phyloP scores from a whole-genome alignment of 2,797 vertebrate genomes.

The Ctenochaetus hawaiiensis region DNA sequence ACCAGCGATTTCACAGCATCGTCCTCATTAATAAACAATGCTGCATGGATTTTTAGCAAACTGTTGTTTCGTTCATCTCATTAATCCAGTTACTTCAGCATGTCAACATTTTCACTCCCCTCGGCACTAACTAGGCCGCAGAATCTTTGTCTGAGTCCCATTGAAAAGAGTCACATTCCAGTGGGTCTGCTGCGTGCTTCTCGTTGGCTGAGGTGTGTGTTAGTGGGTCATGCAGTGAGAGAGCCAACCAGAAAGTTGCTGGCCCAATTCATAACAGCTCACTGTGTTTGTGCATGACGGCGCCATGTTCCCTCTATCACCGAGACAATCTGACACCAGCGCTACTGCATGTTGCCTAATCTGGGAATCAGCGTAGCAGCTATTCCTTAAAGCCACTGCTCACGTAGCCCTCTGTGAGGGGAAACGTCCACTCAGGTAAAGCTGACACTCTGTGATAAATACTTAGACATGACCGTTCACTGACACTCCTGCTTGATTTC shows the following conservation, averaged over 20 bases:
- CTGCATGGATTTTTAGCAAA: background rate
- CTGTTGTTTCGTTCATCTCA: background rate
- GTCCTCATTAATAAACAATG: background rate
- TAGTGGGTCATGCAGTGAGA: constrained; percentile 36
- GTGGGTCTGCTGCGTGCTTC: constrained; percentile 29
- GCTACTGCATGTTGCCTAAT: constrained; percentile 59
- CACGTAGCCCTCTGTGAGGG: background rate
- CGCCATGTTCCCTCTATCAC: constrained; percentile 68
- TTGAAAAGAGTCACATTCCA: constrained; percentile 46
- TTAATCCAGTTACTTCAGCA: constrained; percentile 4
- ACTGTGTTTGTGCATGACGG: constrained; percentile 66
- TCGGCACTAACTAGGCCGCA: constrained; percentile 1
- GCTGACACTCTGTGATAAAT: constrained; percentile 37
- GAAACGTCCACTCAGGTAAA: constrained; percentile 14
- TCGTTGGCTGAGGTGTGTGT: constrained; percentile 41
- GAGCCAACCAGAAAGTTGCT: constrained; percentile 44
- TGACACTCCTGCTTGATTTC: constrained; percentile 20
- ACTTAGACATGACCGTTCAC: constrained; percentile 34
- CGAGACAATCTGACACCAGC: constrained; percentile 68
- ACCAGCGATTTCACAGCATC: background rate
- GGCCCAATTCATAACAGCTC: constrained; percentile 72
- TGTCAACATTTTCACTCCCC: background rate
- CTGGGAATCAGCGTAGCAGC: constrained; percentile 58
- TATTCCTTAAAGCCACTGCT: constrained; percentile 18
- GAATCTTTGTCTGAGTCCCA: constrained; percentile 27